phyloP scores from a whole-genome alignment of 2,888 invertebrate species.

The Acleris cristana region DNA sequence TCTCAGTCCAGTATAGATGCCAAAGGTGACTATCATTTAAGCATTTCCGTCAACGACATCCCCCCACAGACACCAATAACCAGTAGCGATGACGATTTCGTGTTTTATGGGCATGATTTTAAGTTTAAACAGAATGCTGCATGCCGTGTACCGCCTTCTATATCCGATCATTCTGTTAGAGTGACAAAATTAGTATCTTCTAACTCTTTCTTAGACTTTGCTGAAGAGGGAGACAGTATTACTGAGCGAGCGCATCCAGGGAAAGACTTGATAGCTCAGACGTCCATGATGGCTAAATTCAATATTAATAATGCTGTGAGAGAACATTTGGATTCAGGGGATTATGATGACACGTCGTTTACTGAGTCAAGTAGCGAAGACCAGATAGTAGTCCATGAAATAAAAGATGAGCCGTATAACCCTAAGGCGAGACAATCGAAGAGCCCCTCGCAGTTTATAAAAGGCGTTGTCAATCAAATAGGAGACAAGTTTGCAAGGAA shows the following conservation, averaged over 20 bases:
- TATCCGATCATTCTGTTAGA: slow-evolving; percentile 70
- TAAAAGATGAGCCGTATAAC: slow-evolving; percentile 50
- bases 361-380: slow-evolving; percentile 77
- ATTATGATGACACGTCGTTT: slow-evolving; percentile 71
- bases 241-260: slow-evolving; percentile 64
- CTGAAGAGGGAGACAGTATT: slow-evolving; percentile 70
- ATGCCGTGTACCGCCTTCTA: slow-evolving; percentile 68
- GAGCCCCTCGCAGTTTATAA: slow-evolving; percentile 62
- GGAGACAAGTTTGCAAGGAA: slow-evolving; percentile 60
- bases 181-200: slow-evolving; percentile 68
- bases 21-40: slow-evolving; percentile 79
- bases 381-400: slow-evolving; percentile 59
- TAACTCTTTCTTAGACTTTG: slow-evolving; percentile 69
- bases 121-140: slow-evolving; percentile 70
- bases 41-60: slow-evolving; percentile 70
- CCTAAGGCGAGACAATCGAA: slow-evolving; percentile 51
- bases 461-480: slow-evolving; percentile 59
- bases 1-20: slow-evolving; percentile 70
- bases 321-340: slow-evolving; percentile 73
- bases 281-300: slow-evolving; percentile 77
- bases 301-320: slow-evolving; percentile 68
- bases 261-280: slow-evolving; percentile 69
- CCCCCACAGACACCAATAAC: slow-evolving; percentile 71
- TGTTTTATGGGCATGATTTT: slow-evolving; percentile 77
- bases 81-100: slow-evolving; percentile 75